phyloP scores from a whole-genome alignment of 2,113 vertebrate species.

The Cathartes aura region DNA sequence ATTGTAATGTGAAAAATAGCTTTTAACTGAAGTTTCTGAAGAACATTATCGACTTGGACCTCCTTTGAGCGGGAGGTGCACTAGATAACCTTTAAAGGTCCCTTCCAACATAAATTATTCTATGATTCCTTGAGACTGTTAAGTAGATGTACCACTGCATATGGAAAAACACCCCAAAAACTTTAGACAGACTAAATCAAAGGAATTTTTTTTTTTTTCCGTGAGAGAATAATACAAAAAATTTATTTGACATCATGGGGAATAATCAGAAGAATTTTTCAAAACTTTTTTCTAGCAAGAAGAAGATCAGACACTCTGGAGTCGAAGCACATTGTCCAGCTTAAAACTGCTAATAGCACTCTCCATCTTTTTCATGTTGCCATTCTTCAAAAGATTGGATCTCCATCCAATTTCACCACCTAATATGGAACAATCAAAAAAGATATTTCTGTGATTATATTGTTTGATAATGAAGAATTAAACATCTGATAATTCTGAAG shows the following conservation, averaged over 20 bases:
- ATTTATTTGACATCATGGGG: neutral
- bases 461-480: neutral
- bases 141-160: neutral
- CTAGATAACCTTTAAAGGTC: neutral
- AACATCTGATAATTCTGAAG: neutral
- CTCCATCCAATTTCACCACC: neutral
- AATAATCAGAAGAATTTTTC: neutral
- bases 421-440: neutral
- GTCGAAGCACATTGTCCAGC: neutral
- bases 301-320: neutral
- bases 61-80: neutral
- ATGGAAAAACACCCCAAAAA: neutral
- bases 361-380: neutral
- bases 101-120: neutral
- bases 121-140: neutral
- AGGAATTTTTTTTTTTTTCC: neutral
- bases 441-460: neutral
- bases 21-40: neutral
- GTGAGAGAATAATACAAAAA: neutral
- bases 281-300: neutral
- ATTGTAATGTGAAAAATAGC: neutral
- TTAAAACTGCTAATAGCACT: neutral
- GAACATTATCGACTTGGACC: neutral
- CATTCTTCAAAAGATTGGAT: neutral
- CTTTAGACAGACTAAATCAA: neutral